These are phyloP conservation scores for Melanotaenia maccullochi DNA, from an alignment of 2,797 vertebrate species.

Conservation along the genomic window DNA sequence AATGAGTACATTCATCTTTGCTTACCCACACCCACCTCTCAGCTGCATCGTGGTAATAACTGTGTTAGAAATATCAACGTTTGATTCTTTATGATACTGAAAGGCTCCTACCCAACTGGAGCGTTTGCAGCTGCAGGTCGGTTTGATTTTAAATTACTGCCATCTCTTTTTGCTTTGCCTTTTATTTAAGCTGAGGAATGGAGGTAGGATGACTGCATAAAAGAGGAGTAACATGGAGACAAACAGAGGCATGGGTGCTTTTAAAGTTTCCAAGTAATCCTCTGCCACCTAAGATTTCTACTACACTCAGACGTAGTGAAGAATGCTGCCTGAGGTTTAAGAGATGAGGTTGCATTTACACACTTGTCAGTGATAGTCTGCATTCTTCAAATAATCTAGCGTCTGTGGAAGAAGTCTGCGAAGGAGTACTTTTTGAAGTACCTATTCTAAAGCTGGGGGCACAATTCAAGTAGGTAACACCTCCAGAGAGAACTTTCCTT, in stretches of 20 bases:
- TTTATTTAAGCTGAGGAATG: slow-evolving; percentile 21
- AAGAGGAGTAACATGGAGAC: slow-evolving; percentile 36
- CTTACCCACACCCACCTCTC: slow-evolving; percentile 54
- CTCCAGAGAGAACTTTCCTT: slow-evolving; percentile 47
- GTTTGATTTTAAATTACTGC: slow-evolving; percentile 21
- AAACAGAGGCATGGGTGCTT: slow-evolving; percentile 47
- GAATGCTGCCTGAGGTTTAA: slow-evolving; percentile 47
- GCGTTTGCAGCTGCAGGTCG: not conserved
- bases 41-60: slow-evolving; percentile 46
- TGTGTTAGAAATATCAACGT: slow-evolving; percentile 45
- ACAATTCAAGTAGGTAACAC: slow-evolving; percentile 54
- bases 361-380: slow-evolving; percentile 39
- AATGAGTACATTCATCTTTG: slow-evolving; percentile 64
- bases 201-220: slow-evolving; percentile 38
- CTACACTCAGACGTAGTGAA: slow-evolving; percentile 44
- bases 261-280: slow-evolving; percentile 59
- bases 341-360: slow-evolving; percentile 63
- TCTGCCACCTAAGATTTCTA: slow-evolving; percentile 48
- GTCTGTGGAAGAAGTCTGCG: slow-evolving; percentile 30
- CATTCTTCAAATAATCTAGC: slow-evolving; percentile 39
- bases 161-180: slow-evolving; percentile 14
- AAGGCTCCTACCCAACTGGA: slow-evolving; percentile 5
- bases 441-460: slow-evolving; percentile 47
- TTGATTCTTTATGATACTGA: slow-evolving; percentile 50
- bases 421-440: slow-evolving; percentile 52